Conservation (phyloP, 2,888 invertebrate genomes). For the Heteromurus nitidus region DNA sequence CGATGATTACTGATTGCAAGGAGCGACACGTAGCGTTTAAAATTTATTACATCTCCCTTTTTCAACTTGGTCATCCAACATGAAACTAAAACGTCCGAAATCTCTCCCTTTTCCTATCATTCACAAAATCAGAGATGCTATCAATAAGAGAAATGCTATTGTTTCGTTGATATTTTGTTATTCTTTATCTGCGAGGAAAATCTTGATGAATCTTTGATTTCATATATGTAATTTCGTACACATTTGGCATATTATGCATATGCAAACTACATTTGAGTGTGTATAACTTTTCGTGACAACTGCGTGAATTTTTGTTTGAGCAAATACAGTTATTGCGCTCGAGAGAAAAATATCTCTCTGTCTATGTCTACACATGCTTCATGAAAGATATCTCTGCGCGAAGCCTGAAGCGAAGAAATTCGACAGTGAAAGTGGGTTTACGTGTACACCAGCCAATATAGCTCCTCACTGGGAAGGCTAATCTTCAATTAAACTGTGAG, state of each 20-base stretch:
- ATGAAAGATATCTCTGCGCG: constrained; percentile 13
- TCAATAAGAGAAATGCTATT: constrained; percentile 53
- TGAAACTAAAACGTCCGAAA: too few species aligned
- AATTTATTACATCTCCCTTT: too few species aligned
- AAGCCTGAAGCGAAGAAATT: constrained; percentile 46
- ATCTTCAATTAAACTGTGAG: constrained; percentile 50
- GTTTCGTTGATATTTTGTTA: constrained; percentile 26
- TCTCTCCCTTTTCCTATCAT: constrained; percentile 22
- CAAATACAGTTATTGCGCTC: neutral
- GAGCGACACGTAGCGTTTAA: too few species aligned
- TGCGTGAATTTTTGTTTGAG: neutral
- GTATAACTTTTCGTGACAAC: neutral
- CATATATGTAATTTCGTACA: neutral
- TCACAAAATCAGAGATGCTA: constrained; percentile 35
- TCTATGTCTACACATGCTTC: neutral
- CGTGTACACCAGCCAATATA: neutral
- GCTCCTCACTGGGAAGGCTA: constrained; percentile 43
- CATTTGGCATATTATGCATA: neutral
- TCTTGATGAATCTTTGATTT: constrained; percentile 37
- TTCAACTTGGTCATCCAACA: too few species aligned
- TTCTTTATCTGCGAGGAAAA: constrained; percentile 19
- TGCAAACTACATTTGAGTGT: neutral
- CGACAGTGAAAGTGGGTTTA: constrained; percentile 53
- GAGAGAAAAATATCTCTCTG: neutral
- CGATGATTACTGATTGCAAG: too few species aligned